Base-by-base conservation (phyloP, 2,113 vertebrate genomes). In the Halcyon malimbica region DNA sequence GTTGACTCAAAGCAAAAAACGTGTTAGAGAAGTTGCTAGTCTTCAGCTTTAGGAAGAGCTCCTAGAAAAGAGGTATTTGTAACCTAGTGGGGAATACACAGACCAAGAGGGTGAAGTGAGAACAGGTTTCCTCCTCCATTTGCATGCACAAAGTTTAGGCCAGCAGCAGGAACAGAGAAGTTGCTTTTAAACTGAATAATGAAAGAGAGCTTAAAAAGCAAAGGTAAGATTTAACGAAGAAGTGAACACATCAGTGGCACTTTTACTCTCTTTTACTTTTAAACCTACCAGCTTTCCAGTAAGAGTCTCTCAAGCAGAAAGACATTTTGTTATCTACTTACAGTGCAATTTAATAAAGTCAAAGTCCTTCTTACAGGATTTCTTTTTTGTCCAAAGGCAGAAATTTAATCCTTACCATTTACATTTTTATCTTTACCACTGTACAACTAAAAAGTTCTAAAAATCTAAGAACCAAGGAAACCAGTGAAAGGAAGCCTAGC, bases 1-100 rank as follows among this genome's bases (percentile, higher is more conserved):
- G 91, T 94, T 96, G 96, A 82, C 17, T 90, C 77, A 76, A 85
- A 44, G 48, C 42, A 54, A 78, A 75, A 86, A 92, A 65, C 7
- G 6, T 1, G n/a, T 87, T 83, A 92, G 87, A 83, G 62, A 89
- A 76, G 59, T 41, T 77, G 29, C 48, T 76, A 69, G 65, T 71
- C 76, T 91, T 83, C 81, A 90, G 76, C 31, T 93, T 95, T 75
- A 96, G 74, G 20, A 77, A 87, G 57, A 68, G 42, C 8, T 90
- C 64, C 80, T 65, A 89, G 74, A 68, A 94, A 74, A 93, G 46
- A 88, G 29, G 33, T 63, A 60, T 50, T 57, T 57, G 65, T 83
- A 87, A 92, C 53, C 37, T 33, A 84, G 57, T 54, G 48, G 37
- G 44, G 63, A 92, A 89, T 24, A 81, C 19, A 37, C 23, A 79